Conservation (phyloP, 2,113 vertebrate species). For the Corythoichthys haematopterus region DNA sequence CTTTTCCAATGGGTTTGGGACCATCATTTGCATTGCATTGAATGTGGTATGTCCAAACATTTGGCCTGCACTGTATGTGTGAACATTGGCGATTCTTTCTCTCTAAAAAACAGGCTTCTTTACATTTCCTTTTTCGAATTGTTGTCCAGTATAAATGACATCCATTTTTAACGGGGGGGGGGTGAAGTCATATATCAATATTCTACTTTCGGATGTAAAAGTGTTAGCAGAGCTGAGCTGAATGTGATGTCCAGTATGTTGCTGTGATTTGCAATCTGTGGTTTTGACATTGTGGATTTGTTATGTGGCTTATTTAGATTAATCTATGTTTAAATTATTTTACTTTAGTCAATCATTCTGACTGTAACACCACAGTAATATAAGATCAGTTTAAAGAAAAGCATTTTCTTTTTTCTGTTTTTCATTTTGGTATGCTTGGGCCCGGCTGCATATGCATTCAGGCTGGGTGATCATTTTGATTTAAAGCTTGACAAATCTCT, state of each 20-base stretch:
- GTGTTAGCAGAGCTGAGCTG: no score
- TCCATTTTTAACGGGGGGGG: no score
- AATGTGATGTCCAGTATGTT: not conserved
- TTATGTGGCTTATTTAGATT: conserved; percentile 9
- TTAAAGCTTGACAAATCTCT: not conserved
- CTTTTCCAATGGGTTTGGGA: no score
- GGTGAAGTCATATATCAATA: no score
- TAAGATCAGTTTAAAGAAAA: not conserved
- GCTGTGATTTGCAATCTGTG: not conserved
- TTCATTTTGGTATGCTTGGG: not conserved
- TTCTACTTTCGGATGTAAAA: no score
- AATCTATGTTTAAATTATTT: not conserved
- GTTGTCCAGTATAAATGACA: no score
- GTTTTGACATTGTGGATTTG: not conserved
- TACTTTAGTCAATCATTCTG: not conserved
- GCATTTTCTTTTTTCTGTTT: not conserved
- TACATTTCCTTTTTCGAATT: no score
- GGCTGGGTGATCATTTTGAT: not conserved
- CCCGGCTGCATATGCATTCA: not conserved
- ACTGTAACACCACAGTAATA: not conserved
- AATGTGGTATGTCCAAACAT: no score
- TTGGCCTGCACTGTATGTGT: no score
- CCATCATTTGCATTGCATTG: no score
- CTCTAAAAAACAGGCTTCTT: no score
- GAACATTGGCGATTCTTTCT: no score